These are phyloP conservation scores for Salvelinus sp. DNA, from an alignment of 2,113 vertebrate genomes.

Conservation along the genomic window DNA sequence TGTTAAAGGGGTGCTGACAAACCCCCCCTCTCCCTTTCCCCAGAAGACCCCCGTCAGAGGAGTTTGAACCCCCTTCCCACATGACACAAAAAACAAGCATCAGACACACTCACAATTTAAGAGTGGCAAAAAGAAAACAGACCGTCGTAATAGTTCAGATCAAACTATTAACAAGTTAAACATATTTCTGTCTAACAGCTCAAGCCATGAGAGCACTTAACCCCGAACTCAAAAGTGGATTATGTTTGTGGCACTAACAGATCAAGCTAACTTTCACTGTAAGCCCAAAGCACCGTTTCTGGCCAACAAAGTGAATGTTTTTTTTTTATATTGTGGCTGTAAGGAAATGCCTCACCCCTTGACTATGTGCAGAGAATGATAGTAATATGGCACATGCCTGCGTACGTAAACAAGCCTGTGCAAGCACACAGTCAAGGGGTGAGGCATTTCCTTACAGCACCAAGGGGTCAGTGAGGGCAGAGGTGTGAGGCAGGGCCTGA, in stretches of 20 bases:
- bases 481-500: slow-evolving; percentile 11
- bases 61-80: not conserved
- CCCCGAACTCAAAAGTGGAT: too few relatives aligned
- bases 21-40: not conserved
- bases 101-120: too few relatives aligned
- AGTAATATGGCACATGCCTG: not conserved
- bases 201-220: too few relatives aligned
- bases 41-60: not conserved
- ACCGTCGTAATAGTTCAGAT: too few relatives aligned
- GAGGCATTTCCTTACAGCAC: not conserved
- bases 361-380: not conserved
- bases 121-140: too few relatives aligned
- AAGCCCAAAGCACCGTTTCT: not conserved
- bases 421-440: slow-evolving; percentile 3
- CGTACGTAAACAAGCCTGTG: slow-evolving; percentile 3
- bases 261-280: not conserved
- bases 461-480: not conserved
- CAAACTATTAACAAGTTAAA: too few relatives aligned
- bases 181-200: too few relatives aligned
- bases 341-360: too few relatives aligned
- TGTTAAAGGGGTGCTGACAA: slow-evolving; percentile 20
- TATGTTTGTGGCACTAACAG: not conserved
- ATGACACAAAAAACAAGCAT: too few relatives aligned
- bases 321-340: too few relatives aligned
- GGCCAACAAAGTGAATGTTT: not conserved